Conservation (phyloP, 2,888 invertebrate genomes). For the Copidosoma aretas region DNA sequence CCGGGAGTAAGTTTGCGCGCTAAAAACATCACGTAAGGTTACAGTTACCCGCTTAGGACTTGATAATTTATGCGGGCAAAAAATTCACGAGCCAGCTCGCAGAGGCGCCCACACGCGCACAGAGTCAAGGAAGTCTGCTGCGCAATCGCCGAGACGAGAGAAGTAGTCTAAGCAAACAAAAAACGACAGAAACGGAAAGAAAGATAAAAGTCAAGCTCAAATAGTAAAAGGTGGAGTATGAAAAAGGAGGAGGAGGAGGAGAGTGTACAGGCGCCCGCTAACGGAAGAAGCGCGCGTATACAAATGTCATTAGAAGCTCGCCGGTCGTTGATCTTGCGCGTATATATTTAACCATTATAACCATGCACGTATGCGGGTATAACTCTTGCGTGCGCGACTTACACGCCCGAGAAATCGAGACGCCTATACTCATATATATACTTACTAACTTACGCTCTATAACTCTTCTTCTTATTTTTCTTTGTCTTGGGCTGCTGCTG, state of each 20-base stretch:
- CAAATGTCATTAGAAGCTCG: conserved; percentile 33
- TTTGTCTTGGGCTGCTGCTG: too few relatives aligned
- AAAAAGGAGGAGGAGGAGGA: neutral
- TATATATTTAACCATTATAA: neutral
- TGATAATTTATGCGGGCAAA: too few relatives aligned
- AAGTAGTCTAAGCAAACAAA: neutral
- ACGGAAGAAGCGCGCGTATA: conserved; percentile 32
- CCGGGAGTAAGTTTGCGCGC: too few relatives aligned
- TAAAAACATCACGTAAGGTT: too few relatives aligned
- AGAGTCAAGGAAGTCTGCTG: too few relatives aligned
- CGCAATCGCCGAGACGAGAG: neutral
- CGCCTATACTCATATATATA: too few relatives aligned
- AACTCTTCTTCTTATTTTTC: too few relatives aligned
- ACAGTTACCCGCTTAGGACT: too few relatives aligned
- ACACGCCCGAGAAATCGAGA: conserved; percentile 28
- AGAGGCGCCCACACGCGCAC: too few relatives aligned
- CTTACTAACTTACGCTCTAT: too few relatives aligned
- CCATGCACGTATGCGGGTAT: neutral
- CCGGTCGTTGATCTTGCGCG: conserved; percentile 30
- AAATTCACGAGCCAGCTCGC: too few relatives aligned
- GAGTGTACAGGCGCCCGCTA: conserved; percentile 8
- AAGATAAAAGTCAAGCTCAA: neutral
- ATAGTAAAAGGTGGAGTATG: neutral
- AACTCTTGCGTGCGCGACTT: neutral
- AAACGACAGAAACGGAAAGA: neutral